Evolutionary conservation across 2,113 vertebrate species (phyloP).

Genomic region (Oryzias curvinotus): DNA sequence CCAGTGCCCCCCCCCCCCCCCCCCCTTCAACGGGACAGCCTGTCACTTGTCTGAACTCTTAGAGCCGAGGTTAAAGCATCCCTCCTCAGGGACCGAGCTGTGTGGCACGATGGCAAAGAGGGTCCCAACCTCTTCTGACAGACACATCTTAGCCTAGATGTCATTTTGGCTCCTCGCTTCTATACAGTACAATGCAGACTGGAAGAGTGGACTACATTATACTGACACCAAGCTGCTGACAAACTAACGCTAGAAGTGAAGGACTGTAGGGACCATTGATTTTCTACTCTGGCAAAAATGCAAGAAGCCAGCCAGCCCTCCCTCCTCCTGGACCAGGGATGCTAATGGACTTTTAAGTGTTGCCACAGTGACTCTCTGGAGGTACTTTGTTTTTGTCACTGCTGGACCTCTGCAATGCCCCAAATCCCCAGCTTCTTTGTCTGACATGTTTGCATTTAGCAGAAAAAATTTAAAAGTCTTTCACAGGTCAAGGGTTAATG

Average conservation of each 20-base stretch:
- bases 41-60: slow-evolving; percentile 66
- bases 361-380: slow-evolving; percentile 38
- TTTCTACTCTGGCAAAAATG: slow-evolving; percentile 62
- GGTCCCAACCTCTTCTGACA: slow-evolving; percentile 72
- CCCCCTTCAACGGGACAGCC: slow-evolving; percentile 38
- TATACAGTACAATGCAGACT: slow-evolving; percentile 29
- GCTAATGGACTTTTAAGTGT: slow-evolving; percentile 64
- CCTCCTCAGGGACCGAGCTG: slow-evolving; percentile 46
- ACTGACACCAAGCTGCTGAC: slow-evolving; percentile 65
- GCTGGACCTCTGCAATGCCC: slow-evolving; percentile 27
- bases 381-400: slow-evolving; percentile 30
- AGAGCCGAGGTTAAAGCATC: slow-evolving; percentile 53
- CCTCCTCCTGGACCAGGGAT: slow-evolving; percentile 49
- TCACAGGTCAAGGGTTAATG: slow-evolving; percentile 12
- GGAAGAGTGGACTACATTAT: slow-evolving; percentile 48
- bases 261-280: slow-evolving; percentile 68
- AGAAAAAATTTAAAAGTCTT: slow-evolving; percentile 10
- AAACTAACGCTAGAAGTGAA: slow-evolving; percentile 68
- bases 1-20: no score
- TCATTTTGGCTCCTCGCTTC: slow-evolving; percentile 42
- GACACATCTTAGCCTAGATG: slow-evolving; percentile 57
- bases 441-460: slow-evolving; percentile 45
- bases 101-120: slow-evolving; percentile 70
- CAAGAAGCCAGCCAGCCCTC: slow-evolving; percentile 50
- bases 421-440: slow-evolving; percentile 32